Conservation (phyloP, 1,140 invertebrate species). For the Arion vulgaris region DNA sequence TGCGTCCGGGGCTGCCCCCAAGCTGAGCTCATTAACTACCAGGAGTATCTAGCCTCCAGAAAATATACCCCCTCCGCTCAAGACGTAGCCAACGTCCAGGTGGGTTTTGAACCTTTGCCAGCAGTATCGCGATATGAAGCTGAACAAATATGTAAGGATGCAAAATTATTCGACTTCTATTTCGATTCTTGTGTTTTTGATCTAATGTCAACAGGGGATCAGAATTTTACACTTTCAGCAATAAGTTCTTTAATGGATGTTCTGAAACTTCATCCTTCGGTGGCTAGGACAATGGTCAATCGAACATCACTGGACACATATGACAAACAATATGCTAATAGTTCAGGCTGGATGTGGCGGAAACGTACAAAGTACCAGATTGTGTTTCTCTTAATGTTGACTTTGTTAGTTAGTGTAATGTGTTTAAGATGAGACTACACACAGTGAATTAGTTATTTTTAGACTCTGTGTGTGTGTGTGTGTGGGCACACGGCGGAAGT, state of each 20-base stretch:
- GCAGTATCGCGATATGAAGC: slow-evolving; percentile 60
- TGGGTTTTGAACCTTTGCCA: slow-evolving; percentile 11
- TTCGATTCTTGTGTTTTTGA: slow-evolving; percentile 79
- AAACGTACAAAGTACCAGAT: background rate
- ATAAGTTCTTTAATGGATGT: slow-evolving; percentile 74
- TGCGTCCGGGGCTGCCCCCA: slow-evolving; percentile 76
- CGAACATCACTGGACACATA: slow-evolving; percentile 51
- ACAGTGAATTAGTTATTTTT: background rate
- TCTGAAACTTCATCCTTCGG: slow-evolving; percentile 69
- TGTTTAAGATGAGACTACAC: background rate
- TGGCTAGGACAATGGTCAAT: slow-evolving; percentile 47
- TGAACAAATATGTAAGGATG: slow-evolving; percentile 66
- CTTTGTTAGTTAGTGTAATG: background rate
- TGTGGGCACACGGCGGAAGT: no score
- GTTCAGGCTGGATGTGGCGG: background rate
- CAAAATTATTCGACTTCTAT: slow-evolving; percentile 75
- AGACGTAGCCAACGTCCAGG: slow-evolving; percentile 23
- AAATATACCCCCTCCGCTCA: slow-evolving; percentile 17
- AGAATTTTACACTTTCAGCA: slow-evolving; percentile 73
- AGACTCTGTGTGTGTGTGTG: background rate
- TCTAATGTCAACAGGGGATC: slow-evolving; percentile 75
- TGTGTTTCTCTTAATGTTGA: background rate
- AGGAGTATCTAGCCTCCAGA: slow-evolving; percentile 57
- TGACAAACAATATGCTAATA: slow-evolving; percentile 30
- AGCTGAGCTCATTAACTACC: slow-evolving; percentile 73